Percentiles rank a stretch among this genome's conserved stretches.
These are phyloP conservation scores for Platyrinchus mystaceus DNA, from an alignment of 2,797 vertebrate genomes.

Conservation along the genomic window DNA sequence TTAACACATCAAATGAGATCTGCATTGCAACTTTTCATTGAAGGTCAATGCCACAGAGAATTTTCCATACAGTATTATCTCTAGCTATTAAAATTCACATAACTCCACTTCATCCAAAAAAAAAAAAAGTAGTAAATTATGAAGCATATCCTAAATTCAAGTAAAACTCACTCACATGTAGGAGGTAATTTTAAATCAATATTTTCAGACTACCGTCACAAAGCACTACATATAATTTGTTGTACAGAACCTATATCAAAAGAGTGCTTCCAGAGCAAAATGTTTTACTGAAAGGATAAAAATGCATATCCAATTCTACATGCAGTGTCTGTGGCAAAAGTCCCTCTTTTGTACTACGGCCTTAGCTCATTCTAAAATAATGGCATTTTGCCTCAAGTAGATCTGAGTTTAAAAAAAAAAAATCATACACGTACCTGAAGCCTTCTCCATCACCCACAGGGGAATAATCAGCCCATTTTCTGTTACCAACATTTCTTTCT, in stretches of 20 bases:
- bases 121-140: constrained; percentile 8
- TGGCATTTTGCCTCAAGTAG: not conserved
- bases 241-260: not conserved
- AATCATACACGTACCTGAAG: not conserved
- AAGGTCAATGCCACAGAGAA: not conserved
- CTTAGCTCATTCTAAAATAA: not conserved
- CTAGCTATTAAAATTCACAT: constrained; percentile 1
- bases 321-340: not conserved
- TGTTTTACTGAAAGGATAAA: not conserved
- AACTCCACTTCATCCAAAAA: not conserved
- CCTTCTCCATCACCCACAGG: not conserved
- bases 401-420: not conserved
- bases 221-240: not conserved
- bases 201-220: not conserved
- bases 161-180: not conserved
- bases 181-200: constrained; percentile 22
- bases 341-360: not conserved
- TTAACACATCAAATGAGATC: not conserved
- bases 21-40: not conserved
- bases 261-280: not conserved
- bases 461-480: not conserved
- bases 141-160: not conserved
- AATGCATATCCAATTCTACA: not conserved
- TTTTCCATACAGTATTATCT: not conserved
- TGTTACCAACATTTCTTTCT: not conserved